Percentiles rank a stretch among this genome's conserved stretches.
Evolutionary conservation across 64 coral and sea anemone genomes (phyloP).

Genomic region (Dendronephthya gigantea): DNA sequence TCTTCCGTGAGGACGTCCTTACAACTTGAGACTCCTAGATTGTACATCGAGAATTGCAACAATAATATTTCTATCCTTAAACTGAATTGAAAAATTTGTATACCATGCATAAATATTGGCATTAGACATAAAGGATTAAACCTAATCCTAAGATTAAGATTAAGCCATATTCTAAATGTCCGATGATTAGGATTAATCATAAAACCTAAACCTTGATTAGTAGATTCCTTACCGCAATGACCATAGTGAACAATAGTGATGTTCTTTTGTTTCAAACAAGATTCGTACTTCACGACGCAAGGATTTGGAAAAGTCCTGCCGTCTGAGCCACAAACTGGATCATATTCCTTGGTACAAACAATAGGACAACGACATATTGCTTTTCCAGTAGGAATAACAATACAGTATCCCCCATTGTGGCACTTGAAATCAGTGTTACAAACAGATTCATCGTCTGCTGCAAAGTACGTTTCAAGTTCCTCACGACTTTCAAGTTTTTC

Average conservation of each 20-base stretch:
- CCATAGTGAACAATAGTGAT: constrained; percentile 66
- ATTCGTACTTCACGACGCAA: constrained; percentile 48
- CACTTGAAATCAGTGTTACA: constrained; percentile 35
- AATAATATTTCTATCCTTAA: too few relatives aligned
- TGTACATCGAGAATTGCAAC: not conserved
- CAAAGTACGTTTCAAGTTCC: not conserved
- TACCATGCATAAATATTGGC: too few relatives aligned
- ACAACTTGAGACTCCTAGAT: constrained; percentile 64
- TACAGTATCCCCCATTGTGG: constrained; percentile 53
- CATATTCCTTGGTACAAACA: constrained; percentile 50
- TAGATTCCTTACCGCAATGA: constrained; percentile 45
- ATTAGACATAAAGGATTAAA: too few relatives aligned
- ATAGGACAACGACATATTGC: constrained; percentile 48
- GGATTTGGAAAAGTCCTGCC: constrained; percentile 59
- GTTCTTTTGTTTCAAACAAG: constrained; percentile 45
- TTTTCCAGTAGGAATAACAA: constrained; percentile 22
- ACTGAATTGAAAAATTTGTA: too few relatives aligned
- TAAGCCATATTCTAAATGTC: too few relatives aligned
- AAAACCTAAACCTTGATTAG: too few relatives aligned
- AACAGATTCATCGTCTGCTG: not conserved
- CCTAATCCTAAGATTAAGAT: too few relatives aligned
- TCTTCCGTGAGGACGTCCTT: constrained; percentile 55
- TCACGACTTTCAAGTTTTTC: constrained; percentile 3
- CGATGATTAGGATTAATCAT: too few relatives aligned
- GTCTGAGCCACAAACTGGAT: constrained; percentile 76